A percentile compares a stretch with the other conserved stretches of the same genome.
These are phyloP conservation scores for Ophioderma brevispina DNA, from an alignment of 35 echinoderm and acorn worm species.

Conservation along the genomic window DNA sequence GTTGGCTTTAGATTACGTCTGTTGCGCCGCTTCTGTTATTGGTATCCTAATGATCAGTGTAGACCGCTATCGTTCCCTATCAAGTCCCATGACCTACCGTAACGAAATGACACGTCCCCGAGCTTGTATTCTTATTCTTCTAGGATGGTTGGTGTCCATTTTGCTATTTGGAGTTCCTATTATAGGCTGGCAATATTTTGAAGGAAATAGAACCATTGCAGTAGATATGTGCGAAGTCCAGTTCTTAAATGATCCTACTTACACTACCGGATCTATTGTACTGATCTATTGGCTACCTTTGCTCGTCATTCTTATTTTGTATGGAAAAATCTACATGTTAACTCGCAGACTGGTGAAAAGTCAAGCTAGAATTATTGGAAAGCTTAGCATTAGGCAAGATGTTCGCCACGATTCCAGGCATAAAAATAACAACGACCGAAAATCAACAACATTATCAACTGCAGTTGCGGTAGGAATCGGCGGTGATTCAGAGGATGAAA, in stretches of 20 bases:
- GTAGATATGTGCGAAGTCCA: conserved; percentile 67
- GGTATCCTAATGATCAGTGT: conserved; percentile 89
- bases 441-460: not conserved
- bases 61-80: conserved; percentile 77
- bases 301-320: conserved; percentile 81
- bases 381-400: conserved; percentile 65
- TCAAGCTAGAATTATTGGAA: conserved; percentile 81
- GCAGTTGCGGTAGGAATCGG: too few relatives aligned
- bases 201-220: conserved; percentile 76
- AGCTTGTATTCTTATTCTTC: conserved; percentile 66
- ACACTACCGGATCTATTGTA: conserved; percentile 84
- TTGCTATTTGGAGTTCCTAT: conserved; percentile 89
- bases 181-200: conserved; percentile 91
- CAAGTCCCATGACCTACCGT: conserved; percentile 84
- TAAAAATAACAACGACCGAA: not conserved
- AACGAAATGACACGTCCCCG: conserved; percentile 72
- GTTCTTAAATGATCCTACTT: conserved; percentile 75
- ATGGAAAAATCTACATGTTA: conserved; percentile 81
- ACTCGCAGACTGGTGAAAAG: conserved; percentile 72
- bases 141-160: conserved; percentile 71
- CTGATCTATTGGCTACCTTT: conserved; percentile 91
- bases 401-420: conserved; percentile 10
- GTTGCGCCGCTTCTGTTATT: conserved; percentile 89
- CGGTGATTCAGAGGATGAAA: not conserved
- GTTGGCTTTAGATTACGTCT: conserved; percentile 87